These are phyloP conservation scores for Empidonax alnorum DNA, from an alignment of 2,113 vertebrate genomes.

Conservation along the genomic window DNA sequence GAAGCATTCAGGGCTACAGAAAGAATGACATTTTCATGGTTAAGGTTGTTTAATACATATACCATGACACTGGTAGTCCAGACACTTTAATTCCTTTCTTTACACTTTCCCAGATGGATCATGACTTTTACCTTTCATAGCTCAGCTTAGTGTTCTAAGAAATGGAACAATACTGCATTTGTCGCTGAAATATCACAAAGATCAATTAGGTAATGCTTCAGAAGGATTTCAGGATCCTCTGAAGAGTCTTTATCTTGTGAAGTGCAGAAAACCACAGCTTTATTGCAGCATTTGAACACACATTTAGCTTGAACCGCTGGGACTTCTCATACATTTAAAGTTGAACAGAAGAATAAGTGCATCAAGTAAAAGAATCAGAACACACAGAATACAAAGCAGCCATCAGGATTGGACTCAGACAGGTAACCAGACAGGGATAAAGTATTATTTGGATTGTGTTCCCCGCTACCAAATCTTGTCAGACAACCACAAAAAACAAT, in stretches of 20 bases:
- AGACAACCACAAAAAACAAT: background rate
- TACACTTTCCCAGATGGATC: background rate
- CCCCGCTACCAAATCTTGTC: background rate
- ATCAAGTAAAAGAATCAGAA: background rate
- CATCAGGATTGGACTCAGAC: background rate
- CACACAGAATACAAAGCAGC: background rate
- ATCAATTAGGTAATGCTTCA: slow-evolving; percentile 19
- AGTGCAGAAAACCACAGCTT: background rate
- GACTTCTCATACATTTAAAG: background rate
- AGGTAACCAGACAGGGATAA: background rate
- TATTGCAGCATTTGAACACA: background rate
- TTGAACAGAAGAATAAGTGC: background rate
- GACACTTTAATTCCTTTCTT: background rate
- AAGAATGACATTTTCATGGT: background rate
- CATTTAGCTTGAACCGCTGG: background rate
- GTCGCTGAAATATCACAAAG: background rate
- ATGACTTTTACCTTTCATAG: background rate
- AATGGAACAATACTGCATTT: background rate
- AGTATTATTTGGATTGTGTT: background rate
- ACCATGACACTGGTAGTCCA: background rate
- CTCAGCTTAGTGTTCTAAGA: background rate
- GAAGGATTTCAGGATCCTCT: slow-evolving; percentile 3
- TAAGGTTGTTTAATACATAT: background rate
- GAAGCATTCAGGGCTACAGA: background rate
- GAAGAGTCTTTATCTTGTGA: background rate